Evolutionary conservation across 2,113 vertebrate species (phyloP), one percentile per base, ranked within the genome.

Genomic region (Heliornis fulica): DNA sequence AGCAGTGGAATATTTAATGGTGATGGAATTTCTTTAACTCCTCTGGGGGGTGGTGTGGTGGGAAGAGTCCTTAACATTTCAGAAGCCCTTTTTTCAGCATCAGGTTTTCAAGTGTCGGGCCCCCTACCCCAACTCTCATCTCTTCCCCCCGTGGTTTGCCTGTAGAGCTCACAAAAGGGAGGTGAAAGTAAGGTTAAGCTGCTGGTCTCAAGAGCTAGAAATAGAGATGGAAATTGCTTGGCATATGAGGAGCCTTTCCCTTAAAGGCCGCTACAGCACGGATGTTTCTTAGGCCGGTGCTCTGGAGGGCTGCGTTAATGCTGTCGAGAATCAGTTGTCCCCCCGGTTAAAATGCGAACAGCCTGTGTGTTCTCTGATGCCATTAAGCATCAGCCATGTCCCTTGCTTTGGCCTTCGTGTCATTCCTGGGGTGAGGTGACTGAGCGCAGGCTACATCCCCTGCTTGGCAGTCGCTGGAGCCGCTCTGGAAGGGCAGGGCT

Each of bases 141-240:
- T 96, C 63, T 75, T 89, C 76, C 60, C 84, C 56, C 60, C 1
- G 19, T 66, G 68, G 71, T 75, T 96, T 1, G 40, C 89, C 43
- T 74, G 56, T 22, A 83, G 64, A 80, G 57, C 60, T 93, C 64
- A 70, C 72, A 95, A 86, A 96, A 83, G 80, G 72, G 88, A 96
- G 85, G 93, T 93, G 88, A 95, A 85, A 48, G 38, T n/a, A 48
- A 94, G 94, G 92, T 93, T 96, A 94, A 96, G 92, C 83, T 94
- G 68, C 76, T 80, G 90, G 87, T 97, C 95, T 95, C 69, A 59
- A 95, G 96, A 97, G 95, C 96, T 96, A 88, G 93, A 96, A 97
- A 96, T 77, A 96, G 92, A 96, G 97, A 59, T 90, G 86, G 76
- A 94, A 91, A 92, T 83, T 75, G 76, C 89, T 70, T 82, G 48